Percentiles rank a stretch among this genome's conserved stretches.
These are phyloP conservation scores for Solenopsis fugax DNA, from an alignment of 1,140 invertebrate genomes.

Conservation along the genomic window DNA sequence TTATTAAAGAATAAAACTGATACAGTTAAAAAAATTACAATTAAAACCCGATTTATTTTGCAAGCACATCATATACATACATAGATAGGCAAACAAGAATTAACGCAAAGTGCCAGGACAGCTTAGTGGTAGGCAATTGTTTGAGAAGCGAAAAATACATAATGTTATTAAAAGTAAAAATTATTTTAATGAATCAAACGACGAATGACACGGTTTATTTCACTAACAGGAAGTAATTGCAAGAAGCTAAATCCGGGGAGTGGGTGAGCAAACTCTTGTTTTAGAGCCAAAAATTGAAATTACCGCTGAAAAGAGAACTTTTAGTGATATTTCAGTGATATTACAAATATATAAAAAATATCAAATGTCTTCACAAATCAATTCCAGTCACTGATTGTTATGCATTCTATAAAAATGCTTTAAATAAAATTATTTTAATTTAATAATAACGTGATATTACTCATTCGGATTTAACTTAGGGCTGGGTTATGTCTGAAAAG, in stretches of 20 bases:
- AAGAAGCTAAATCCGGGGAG: neutral
- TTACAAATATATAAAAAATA: neutral
- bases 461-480: too few species aligned
- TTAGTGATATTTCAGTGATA: neutral
- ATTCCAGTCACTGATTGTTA: neutral
- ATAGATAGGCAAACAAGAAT: neutral
- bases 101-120: neutral
- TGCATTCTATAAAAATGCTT: neutral
- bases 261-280: constrained; percentile 10
- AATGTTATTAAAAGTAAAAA: constrained; percentile 9
- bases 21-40: too few species aligned
- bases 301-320: neutral
- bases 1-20: neutral
- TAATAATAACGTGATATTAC: too few species aligned
- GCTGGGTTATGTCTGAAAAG: too few species aligned
- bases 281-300: constrained; percentile 2
- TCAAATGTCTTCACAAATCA: neutral
- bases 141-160: neutral
- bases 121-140: neutral
- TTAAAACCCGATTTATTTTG: neutral
- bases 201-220: constrained; percentile 15
- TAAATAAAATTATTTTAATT: neutral
- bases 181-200: constrained; percentile 1
- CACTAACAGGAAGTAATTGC: neutral
- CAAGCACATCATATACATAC: neutral